Evolutionary conservation across 53 echinoderm and acorn worm species (phyloP).

Genomic region (Actinopyga echinites): DNA sequence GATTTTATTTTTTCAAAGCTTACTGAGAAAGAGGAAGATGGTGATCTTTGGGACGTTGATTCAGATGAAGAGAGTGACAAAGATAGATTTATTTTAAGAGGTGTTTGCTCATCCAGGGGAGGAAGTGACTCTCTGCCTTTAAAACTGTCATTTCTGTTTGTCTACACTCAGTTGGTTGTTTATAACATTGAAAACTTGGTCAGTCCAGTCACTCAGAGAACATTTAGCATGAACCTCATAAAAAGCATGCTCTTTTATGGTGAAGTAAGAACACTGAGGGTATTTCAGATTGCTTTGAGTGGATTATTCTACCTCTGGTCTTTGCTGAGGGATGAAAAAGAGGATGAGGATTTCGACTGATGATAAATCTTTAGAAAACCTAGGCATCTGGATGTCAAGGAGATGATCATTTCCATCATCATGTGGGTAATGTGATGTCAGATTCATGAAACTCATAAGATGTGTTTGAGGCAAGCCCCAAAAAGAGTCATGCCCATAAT

Average conservation of each 20-base stretch:
- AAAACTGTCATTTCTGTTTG: conserved; percentile 82
- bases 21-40: not conserved
- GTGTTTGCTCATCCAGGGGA: too few relatives aligned
- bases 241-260: not conserved
- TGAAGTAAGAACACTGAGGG: not conserved
- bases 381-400: too few relatives aligned
- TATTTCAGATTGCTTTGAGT: conserved; percentile 5
- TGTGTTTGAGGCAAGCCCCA: too few relatives aligned
- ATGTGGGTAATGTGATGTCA: too few relatives aligned
- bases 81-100: not conserved
- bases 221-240: not conserved
- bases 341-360: conserved; percentile 13
- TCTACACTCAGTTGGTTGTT: conserved; percentile 88
- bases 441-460: too few relatives aligned
- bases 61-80: conserved; percentile 15
- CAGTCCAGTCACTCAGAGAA: not conserved
- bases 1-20: too few relatives aligned
- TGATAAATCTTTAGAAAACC: conserved; percentile 1
- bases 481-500: too few relatives aligned
- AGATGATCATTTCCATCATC: too few relatives aligned
- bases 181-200: conserved; percentile 66
- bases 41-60: not conserved
- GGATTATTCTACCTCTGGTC: conserved; percentile 20
- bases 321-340: not conserved
- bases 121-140: conserved; percentile 41